Evolutionary conservation across 2,888 invertebrate species (phyloP), one percentile per base, ranked within the genome.

Genomic region (Hemaris fuciformis): DNA sequence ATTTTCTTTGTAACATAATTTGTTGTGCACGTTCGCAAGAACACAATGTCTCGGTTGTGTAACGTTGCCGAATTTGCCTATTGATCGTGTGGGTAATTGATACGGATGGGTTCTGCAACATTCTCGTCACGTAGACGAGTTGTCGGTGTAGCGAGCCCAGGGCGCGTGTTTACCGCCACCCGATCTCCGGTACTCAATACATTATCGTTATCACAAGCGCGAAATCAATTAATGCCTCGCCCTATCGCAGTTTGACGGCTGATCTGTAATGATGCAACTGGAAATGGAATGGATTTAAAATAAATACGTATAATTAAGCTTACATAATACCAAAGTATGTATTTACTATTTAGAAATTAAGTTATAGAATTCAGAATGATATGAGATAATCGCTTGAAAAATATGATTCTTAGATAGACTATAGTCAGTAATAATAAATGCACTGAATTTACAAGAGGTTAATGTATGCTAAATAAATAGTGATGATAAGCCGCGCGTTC

Each of bases 101-200:
- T 85, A 83, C 75, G 72, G 77, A 80, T 79, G 73, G 74, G 74
- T 72, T 76, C 74, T 69, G 75, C 65, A 75, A 79, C 71, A 88
- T 85, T 87, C 90, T 63, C 65, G 73, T 84, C 91, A 90, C 91
- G 90, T 87, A 72, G 72, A 57, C 62, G 71, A 83, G 78, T 85
- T 83, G 79, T 79, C 80, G 78, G 77, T 38, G 38, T 38, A n/a
- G 38, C 38, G 38, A n/a, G 69, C 71, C 62, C 62, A 66, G 66
- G 65, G 62, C 74, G 79, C 81, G 80, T 80, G 77, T 73, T 73
- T 65, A 69, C 69, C 70, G 66, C 68, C 67, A 72, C 68, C 64
- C 67, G 75, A 81, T 83, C 79, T 75, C 73, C 70, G 75, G 74
- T 77, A 79, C 80, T 79, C 80, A 75, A 84, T 84, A 84, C 79